phyloP scores from a whole-genome alignment of 1,140 invertebrate species.

The Drosophila sulfurigaster region DNA sequence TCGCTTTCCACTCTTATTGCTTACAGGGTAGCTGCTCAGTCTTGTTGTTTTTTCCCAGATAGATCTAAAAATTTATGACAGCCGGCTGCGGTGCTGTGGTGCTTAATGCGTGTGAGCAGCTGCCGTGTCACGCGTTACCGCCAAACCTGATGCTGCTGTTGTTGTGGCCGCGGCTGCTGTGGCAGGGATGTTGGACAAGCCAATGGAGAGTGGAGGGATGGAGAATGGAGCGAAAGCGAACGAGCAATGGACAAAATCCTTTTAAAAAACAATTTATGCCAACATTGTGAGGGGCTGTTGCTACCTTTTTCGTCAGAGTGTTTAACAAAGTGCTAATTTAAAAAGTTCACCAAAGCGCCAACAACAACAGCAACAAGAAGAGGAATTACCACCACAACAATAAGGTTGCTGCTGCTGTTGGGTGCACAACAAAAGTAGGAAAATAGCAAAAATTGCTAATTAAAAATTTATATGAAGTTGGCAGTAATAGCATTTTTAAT shows the following conservation, averaged over 20 bases:
- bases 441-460: slow-evolving; percentile 85
- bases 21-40: slow-evolving; percentile 14
- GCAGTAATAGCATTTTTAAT: slow-evolving; percentile 84
- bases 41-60: slow-evolving; percentile 1
- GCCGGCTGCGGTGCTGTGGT: slow-evolving; percentile 47
- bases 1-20: neutral
- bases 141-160: neutral
- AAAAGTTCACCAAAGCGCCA: slow-evolving; percentile 69
- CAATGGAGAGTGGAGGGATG: slow-evolving; percentile 26
- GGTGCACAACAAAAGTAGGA: slow-evolving; percentile 75
- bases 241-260: slow-evolving; percentile 74
- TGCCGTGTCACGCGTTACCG: slow-evolving; percentile 68
- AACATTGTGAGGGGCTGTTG: slow-evolving; percentile 53
- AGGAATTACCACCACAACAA: slow-evolving; percentile 29
- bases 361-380: slow-evolving; percentile 33
- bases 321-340: slow-evolving; percentile 84
- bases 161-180: neutral
- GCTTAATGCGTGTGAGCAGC: slow-evolving; percentile 76
- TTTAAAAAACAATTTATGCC: slow-evolving; percentile 82
- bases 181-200: neutral
- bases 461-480: slow-evolving; percentile 84
- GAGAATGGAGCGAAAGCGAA: slow-evolving; percentile 39
- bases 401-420: slow-evolving; percentile 29
- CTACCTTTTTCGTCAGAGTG: slow-evolving; percentile 80
- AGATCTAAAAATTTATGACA: slow-evolving; percentile 71